Evolutionary conservation across 2,113 vertebrate genomes (phyloP).

Genomic region (Oncorhynchus gorbuscha): DNA sequence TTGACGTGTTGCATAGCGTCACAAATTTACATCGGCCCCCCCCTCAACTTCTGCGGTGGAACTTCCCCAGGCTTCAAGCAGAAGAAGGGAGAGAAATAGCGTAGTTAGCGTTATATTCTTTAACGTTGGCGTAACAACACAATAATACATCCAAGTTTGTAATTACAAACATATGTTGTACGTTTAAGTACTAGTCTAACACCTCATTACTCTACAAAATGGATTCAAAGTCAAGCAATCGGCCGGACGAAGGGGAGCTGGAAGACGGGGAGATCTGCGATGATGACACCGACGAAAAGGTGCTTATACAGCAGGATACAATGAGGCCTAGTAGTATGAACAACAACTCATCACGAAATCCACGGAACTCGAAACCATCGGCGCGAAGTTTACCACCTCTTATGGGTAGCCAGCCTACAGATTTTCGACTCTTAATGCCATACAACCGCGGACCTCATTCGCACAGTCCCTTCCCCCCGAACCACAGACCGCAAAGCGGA

Average conservation of each 20-base stretch:
- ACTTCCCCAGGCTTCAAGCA: no score
- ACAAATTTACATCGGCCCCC: no score
- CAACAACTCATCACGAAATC: slow-evolving; percentile 44
- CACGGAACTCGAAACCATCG: slow-evolving; percentile 60
- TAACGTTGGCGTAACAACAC: no score
- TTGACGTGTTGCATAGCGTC: no score
- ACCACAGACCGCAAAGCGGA: slow-evolving; percentile 59
- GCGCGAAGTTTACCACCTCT: slow-evolving; percentile 59
- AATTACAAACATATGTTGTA: neutral
- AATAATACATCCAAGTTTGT: neutral
- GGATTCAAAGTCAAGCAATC: slow-evolving; percentile 63
- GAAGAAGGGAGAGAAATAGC: no score
- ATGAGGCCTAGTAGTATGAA: slow-evolving; percentile 42
- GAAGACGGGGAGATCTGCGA: slow-evolving; percentile 98
- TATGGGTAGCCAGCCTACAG: slow-evolving; percentile 67
- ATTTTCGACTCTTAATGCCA: slow-evolving; percentile 78
- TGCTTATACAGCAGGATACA: slow-evolving; percentile 48
- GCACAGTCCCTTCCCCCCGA: slow-evolving; percentile 51
- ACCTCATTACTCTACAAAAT: slow-evolving; percentile 39
- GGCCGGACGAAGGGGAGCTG: slow-evolving; percentile 86
- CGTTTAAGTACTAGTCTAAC: neutral
- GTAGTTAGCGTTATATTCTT: neutral
- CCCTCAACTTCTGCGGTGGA: no score
- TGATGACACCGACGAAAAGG: slow-evolving; percentile 80
- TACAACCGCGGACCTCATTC: slow-evolving; percentile 73